Evolutionary conservation across 2,888 invertebrate species (phyloP), one percentile per base, ranked within the genome.

Genomic region (Harmothoe impar): DNA sequence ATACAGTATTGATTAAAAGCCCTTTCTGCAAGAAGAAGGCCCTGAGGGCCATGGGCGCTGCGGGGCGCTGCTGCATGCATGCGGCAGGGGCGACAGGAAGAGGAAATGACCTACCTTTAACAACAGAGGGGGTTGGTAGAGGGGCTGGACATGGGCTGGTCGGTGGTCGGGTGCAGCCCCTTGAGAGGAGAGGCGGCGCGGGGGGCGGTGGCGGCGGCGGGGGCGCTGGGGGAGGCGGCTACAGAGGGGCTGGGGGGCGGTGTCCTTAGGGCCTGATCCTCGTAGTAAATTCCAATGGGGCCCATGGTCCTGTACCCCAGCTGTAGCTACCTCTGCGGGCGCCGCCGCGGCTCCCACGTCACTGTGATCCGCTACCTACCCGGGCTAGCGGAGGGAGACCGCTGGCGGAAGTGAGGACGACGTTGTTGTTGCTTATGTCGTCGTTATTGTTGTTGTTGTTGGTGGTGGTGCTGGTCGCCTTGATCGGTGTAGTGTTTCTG

Each of bases 201-300:
- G 72, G 72, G 17, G 72, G 31, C 20, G 25, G 72, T 25, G 20
- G 29, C 29, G 72, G 72, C 72, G 31, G 72, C 29, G 72, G 72
- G 25, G 25, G 72, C 29, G 29, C 72, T 15, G 72, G 29, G 31
- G 72, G 31, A 72, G 72, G 72, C 72, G 20, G 72, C 29, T 72
- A 25, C 29, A 29, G n/a, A 72, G 29, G 25, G 72, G 29, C 29
- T 12, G 68, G 5, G 72, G 72, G n/a, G 3, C 20, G 29, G 0
- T 29, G 72, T 29, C 31, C 29, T 72, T 29, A 29, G 29, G 31
- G 29, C 31, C 25, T 72, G 0, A 29, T 72, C 20, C n/a, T 72
- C 20, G 72, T 72, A 72, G 72, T 72, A 72, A 29, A 72, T 29
- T 72, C 72, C 72, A 72, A 72, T 72, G 72, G 72, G 72, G 72